Evolutionary conservation across 2,888 invertebrate species (phyloP).

Genomic region (Xanthorhoe designata): DNA sequence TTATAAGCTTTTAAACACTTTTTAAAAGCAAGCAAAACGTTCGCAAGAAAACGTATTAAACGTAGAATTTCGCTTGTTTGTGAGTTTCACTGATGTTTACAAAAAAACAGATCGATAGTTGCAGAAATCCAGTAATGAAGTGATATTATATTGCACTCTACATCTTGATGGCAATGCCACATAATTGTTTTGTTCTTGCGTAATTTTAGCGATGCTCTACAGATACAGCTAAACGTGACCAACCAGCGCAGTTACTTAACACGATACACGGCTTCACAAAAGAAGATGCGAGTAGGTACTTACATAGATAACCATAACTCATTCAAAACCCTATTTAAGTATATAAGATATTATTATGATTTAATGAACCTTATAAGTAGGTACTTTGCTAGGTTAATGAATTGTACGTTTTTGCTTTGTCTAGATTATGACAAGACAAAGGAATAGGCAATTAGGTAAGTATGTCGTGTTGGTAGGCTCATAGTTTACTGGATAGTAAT

Average conservation of each 20-base stretch:
- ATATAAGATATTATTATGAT: constrained; percentile 70
- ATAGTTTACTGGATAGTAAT: too few relatives aligned
- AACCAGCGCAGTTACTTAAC: constrained; percentile 73
- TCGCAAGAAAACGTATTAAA: neutral
- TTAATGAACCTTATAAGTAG: constrained; percentile 61
- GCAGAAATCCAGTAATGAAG: constrained; percentile 23
- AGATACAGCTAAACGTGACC: constrained; percentile 76
- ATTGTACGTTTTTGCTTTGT: constrained; percentile 46
- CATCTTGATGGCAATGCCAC: constrained; percentile 45
- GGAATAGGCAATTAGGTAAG: neutral
- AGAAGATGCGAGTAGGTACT: constrained; percentile 66
- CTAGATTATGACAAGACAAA: neutral
- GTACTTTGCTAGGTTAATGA: constrained; percentile 62
- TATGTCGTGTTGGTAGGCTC: too few relatives aligned
- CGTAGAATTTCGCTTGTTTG: too few relatives aligned
- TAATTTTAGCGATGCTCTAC: constrained; percentile 68
- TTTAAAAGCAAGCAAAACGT: neutral
- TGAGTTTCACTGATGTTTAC: constrained; percentile 5
- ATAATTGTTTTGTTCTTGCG: constrained; percentile 62
- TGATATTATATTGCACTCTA: constrained; percentile 18
- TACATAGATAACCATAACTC: constrained; percentile 69
- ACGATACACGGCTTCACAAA: constrained; percentile 66
- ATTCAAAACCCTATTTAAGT: constrained; percentile 73
- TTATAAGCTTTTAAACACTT: too few relatives aligned
- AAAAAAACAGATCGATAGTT: constrained; percentile 6